Evolutionary conservation across 2,888 invertebrate species (phyloP).

Genomic region (Strigamia transsilvanica): DNA sequence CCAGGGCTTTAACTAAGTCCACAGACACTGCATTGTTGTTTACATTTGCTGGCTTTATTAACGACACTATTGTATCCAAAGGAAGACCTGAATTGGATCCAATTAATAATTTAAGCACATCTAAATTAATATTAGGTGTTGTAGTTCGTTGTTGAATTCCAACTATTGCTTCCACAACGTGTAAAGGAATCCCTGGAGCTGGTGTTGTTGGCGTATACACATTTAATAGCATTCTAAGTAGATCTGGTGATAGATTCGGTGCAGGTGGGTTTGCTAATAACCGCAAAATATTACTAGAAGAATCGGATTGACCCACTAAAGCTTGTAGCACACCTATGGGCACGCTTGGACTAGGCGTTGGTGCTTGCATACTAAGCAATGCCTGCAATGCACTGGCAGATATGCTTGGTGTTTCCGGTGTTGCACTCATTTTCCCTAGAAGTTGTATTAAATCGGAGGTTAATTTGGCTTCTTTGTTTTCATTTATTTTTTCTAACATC

Average conservation of each 20-base stretch:
- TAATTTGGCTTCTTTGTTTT: constrained; percentile 4
- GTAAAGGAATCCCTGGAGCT: constrained; percentile 25
- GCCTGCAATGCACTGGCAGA: background rate
- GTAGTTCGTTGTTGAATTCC: background rate
- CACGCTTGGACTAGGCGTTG: background rate
- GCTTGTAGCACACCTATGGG: background rate
- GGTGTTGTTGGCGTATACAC: constrained; percentile 21
- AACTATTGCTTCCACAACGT: background rate
- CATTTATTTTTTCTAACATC: background rate
- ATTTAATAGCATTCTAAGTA: background rate
- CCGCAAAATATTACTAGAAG: background rate
- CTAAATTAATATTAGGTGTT: constrained; percentile 1
- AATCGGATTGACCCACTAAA: background rate
- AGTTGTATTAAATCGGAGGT: background rate
- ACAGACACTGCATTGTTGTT: background rate
- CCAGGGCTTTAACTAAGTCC: background rate
- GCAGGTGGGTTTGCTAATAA: background rate
- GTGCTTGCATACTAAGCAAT: background rate
- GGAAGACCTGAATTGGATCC: background rate
- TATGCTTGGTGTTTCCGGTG: background rate
- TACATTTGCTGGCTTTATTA: background rate
- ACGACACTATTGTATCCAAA: background rate
- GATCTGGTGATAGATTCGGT: background rate
- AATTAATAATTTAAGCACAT: background rate
- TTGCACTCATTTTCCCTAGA: background rate